Percentiles rank a stretch among this genome's conserved stretches.
phyloP scores from a whole-genome alignment of 2,888 invertebrate genomes.

The Diploptera punctata region DNA sequence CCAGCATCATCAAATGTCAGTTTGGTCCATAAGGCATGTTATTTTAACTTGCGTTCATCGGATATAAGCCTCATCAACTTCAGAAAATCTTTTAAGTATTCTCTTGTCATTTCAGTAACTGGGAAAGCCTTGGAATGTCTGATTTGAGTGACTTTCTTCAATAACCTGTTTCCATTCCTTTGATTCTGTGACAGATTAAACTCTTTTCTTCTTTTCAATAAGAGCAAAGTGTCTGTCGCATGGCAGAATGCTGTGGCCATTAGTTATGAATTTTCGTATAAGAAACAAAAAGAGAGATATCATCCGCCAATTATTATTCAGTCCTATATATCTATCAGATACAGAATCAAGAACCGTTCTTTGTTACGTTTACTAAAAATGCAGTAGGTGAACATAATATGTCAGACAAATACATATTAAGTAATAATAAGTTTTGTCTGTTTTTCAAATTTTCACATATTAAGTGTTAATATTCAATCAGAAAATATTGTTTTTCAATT shows the following conservation, averaged over 20 bases:
- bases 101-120: background rate
- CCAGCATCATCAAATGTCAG: slow-evolving; percentile 6
- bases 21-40: slow-evolving; percentile 3
- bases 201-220: slow-evolving; percentile 37
- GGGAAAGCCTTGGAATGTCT: background rate
- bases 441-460: no score
- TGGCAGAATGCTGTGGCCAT: slow-evolving; percentile 36
- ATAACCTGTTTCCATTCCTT: background rate
- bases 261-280: slow-evolving; percentile 28
- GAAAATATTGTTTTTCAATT: no score
- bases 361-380: no score
- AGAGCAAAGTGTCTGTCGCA: slow-evolving; percentile 37
- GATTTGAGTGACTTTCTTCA: background rate
- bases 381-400: no score
- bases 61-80: background rate
- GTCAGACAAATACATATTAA: no score
- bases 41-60: slow-evolving; percentile 1
- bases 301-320: slow-evolving; percentile 28
- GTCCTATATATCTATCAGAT: slow-evolving; percentile 15
- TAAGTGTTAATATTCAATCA: no score
- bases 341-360: no score
- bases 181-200: background rate
- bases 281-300: background rate
- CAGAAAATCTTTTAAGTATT: slow-evolving; percentile 3
- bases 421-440: no score